Conservation (phyloP, 2,797 vertebrate species). For the Sebastes itinus region DNA sequence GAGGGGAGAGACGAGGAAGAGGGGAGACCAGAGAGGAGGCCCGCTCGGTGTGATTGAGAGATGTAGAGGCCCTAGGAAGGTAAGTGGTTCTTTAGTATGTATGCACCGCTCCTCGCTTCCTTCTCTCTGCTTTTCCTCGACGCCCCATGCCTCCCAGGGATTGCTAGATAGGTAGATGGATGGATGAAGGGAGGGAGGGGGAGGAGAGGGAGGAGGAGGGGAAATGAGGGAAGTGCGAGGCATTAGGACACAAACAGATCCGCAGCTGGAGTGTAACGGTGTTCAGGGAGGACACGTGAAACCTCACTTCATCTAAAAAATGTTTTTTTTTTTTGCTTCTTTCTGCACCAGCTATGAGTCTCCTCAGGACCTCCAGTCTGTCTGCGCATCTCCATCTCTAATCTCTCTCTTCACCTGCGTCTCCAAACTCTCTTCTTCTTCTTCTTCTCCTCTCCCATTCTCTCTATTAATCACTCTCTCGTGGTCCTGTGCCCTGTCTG, state of each 20-base stretch:
- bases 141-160: conserved; percentile 79
- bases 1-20: conserved; percentile 22
- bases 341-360: background rate
- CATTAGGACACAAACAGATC: conserved; percentile 80
- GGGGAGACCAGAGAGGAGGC: conserved; percentile 69
- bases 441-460: conserved; percentile 17
- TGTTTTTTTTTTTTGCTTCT: background rate
- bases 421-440: conserved; percentile 38
- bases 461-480: conserved; percentile 73
- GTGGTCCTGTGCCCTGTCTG: conserved; percentile 67
- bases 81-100: conserved; percentile 88
- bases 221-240: conserved; percentile 75
- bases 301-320: conserved; percentile 45
- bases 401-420: conserved; percentile 40
- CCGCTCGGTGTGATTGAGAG: conserved; percentile 82
- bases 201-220: conserved; percentile 36
- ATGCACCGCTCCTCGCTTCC: conserved; percentile 75
- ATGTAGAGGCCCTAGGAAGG: conserved; percentile 79
- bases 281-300: conserved; percentile 48
- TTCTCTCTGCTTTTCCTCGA: conserved; percentile 73
- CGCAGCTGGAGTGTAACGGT: conserved; percentile 66
- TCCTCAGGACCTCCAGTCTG: conserved; percentile 11
- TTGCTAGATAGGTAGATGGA: conserved; percentile 78
- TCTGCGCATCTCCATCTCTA: conserved; percentile 17
- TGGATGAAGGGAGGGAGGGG: conserved; percentile 60